A percentile compares a stretch with the other conserved stretches of the same genome.
Conservation (phyloP, 2,113 vertebrate genomes). For the Oreocharis arfaki region DNA sequence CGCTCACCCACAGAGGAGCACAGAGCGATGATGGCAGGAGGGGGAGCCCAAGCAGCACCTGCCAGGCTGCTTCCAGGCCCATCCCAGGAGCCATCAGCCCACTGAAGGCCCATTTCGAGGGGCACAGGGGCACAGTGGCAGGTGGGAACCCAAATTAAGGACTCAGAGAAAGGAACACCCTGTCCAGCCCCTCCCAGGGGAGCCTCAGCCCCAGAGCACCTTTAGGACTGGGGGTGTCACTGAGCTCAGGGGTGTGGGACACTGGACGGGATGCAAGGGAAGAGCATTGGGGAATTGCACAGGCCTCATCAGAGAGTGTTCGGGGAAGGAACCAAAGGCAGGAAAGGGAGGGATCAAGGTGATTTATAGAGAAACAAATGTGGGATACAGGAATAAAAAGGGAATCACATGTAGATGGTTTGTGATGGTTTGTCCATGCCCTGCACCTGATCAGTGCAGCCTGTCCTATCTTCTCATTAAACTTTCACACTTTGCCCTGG, state of each 20-base stretch:
- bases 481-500: not conserved
- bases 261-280: not conserved
- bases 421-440: not conserved
- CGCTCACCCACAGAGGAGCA: not conserved
- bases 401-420: accelerated
- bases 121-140: not conserved
- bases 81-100: not conserved
- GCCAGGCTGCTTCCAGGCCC: not conserved
- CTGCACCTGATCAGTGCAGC: not conserved
- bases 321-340: not conserved
- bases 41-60: not conserved
- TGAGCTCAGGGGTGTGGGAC: not conserved
- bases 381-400: not conserved
- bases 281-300: not conserved
- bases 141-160: not conserved
- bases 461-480: not conserved
- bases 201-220: not conserved
- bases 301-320: not conserved
- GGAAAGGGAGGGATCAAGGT: not conserved
- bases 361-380: not conserved
- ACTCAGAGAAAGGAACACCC: not conserved
- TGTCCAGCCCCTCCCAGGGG: not conserved
- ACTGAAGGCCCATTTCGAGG: not conserved
- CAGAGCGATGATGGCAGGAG: not conserved
- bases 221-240: not conserved